Evolutionary conservation across 1,140 invertebrate species (phyloP).

Genomic region (Schlechtendalia chinensis): DNA sequence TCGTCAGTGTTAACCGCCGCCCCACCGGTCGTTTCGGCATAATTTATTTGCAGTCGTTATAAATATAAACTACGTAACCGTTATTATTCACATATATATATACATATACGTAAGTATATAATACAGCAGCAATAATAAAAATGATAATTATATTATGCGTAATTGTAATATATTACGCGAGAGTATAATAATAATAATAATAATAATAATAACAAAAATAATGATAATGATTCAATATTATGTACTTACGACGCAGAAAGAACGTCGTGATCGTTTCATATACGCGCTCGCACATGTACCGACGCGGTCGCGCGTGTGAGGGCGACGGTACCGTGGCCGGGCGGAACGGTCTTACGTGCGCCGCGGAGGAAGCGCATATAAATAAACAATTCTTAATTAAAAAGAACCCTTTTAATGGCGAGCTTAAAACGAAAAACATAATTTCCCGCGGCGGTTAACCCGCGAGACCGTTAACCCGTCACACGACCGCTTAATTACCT

Average conservation of each 20-base stretch:
- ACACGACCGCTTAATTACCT: constrained; percentile 20
- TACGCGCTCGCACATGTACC: background rate
- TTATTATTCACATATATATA: background rate
- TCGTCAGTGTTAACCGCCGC: constrained; percentile 18
- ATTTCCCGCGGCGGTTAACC: constrained; percentile 4
- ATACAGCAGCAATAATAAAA: background rate
- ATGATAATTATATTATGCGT: background rate
- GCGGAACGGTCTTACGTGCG: too few species aligned
- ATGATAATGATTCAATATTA: too few species aligned
- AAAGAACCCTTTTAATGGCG: constrained; percentile 31
- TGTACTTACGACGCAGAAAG: too few species aligned
- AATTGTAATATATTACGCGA: background rate
- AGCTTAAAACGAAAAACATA: constrained; percentile 38
- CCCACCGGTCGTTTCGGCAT: constrained; percentile 21
- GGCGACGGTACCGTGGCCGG: too few species aligned
- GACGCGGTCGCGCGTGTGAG: too few species aligned
- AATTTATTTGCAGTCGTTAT: constrained; percentile 34
- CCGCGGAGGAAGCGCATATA: background rate
- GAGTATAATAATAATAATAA: too few species aligned
- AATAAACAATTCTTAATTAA: constrained; percentile 48
- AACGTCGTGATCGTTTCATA: background rate
- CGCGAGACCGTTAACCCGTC: constrained; percentile 16
- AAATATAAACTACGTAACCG: constrained; percentile 24
- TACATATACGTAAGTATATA: too few species aligned
- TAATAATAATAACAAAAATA: too few species aligned